These are phyloP conservation scores for Drosophila sproati DNA, from an alignment of 1,140 invertebrate genomes.

Conservation along the genomic window DNA sequence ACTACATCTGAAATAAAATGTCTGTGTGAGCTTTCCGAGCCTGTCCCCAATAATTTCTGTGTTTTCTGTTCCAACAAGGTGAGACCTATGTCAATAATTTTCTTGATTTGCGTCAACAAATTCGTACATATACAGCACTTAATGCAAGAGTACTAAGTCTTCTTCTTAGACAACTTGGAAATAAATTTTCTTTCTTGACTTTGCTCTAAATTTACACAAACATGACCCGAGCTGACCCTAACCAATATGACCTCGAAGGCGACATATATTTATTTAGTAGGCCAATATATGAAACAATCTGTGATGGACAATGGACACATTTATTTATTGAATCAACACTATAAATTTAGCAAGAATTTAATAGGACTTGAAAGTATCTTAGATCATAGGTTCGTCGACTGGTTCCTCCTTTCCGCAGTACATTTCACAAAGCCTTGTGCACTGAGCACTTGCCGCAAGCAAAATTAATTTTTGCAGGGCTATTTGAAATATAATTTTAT, in stretches of 20 bases:
- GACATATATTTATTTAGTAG: slow-evolving; percentile 64
- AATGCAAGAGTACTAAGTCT: neutral
- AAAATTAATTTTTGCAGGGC: slow-evolving; percentile 13
- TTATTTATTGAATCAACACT: slow-evolving; percentile 31
- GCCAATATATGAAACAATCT: neutral
- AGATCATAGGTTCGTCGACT: neutral
- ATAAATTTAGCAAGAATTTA: slow-evolving; percentile 27
- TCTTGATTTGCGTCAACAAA: neutral
- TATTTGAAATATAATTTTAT: neutral
- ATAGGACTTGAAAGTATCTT: slow-evolving; percentile 9
- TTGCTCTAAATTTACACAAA: slow-evolving; percentile 57
- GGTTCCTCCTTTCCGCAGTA: slow-evolving; percentile 14
- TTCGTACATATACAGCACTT: neutral
- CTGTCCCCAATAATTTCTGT: too few species aligned
- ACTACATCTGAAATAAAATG: too few species aligned
- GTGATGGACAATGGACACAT: slow-evolving; percentile 6
- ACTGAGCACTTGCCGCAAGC: neutral
- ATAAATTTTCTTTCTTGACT: slow-evolving; percentile 31
- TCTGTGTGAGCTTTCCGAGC: too few species aligned
- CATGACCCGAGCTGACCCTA: slow-evolving; percentile 37
- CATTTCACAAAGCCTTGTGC: slow-evolving; percentile 16
- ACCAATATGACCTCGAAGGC: slow-evolving; percentile 39
- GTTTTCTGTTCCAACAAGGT: neutral
- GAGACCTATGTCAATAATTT: neutral
- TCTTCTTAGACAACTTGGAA: neutral